Base-by-base conservation (phyloP, 2,797 vertebrate genomes). In the Carduelis carduelis region DNA sequence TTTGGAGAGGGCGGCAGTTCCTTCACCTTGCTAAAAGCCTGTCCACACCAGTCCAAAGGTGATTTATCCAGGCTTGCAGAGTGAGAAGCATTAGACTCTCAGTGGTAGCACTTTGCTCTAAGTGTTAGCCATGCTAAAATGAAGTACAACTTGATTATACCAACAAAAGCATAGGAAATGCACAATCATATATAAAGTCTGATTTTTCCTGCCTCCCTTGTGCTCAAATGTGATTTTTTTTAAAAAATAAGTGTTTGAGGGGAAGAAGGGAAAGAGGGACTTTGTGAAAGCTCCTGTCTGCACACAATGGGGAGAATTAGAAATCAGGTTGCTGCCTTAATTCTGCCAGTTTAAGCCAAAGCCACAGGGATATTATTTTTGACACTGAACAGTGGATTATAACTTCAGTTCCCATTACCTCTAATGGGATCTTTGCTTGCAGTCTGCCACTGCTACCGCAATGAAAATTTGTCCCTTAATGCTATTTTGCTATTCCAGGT, bases 361-460 rank as follows among this genome's bases (percentile, higher is more conserved):
- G 60, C 83, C 89, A 90, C 53, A 32, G 93, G 88, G 91, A 91
- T 87, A 55, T 94, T 94, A 71, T 82, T 94, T 95, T 93, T 53
- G 47, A 87, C 65, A 46, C 47, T 60, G 75, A 9, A 5, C 77
- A 32, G 77, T 80, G 64, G 81, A 91, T 90, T 96, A 56, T 84
- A 94, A 89, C 80, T 95, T 87, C 90, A 90, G 88, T 50, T 96
- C 87, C 80, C 85, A 60, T 95, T 95, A 88, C 91, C 37, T 93
- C 71, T 96, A 95, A 95, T 93, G 85, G 83, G 55, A 93, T 86
- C 85, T 84, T 86, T 82, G 75, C 88, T 93, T 95, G 86, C 91
- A 92, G 88, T 80, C 83, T 92, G 88, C 80, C 39, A 65, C 85
- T 57, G 75, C 72, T 91, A 44, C 83, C 61, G 74, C 76, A 77